Base-by-base conservation (phyloP, 2,888 invertebrate species). In the Patella caerulea region DNA sequence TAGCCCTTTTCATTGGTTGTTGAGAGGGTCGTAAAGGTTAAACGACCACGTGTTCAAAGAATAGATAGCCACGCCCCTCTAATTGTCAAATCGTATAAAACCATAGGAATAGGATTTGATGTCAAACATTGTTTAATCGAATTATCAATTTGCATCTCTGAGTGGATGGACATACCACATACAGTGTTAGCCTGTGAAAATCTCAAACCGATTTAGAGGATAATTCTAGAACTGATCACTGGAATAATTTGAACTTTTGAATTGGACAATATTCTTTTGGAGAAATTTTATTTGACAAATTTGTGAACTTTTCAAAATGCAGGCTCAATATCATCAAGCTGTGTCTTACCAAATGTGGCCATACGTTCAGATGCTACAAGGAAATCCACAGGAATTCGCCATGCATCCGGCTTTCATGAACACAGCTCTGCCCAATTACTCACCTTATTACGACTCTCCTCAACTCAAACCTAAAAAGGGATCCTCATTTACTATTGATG, bases 401-500 rank as follows among this genome's bases (percentile, higher is more conserved):
- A 73, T 88, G n/a, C 88, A 87, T 74, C 86, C 86, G 15, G 86
- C 88, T 0, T 87, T 87, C 73, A 77, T 86, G 71, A 84, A 82
- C 69, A 83, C 83, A 17, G 78, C 85, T 56, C 72, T 80, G 2
- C 77, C 78, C 45, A 72, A 78, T n/a, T 78, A 71, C n/a, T 73
- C 71, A 29, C 72, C 73, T 52, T 76, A 72, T 73, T 76, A 69
- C 34, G 34, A 73, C 69, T 24, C 74, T 53, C 14, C 73, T 15
- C 53, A 77, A 56, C 29, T 19, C 65, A 34, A 73, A 53, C n/a
- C 73, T 53, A 14, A 71, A 74, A 85, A 84, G 75, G 78, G 81
- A 24, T 82, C 84, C 59, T 84, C 87, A n/a, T 88, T 88, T 79
- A 87, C 87, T 11, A 88, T 88, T 52, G 88, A 88, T 79, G 86